These are phyloP conservation scores for Plotosus lineatus DNA, from an alignment of 2,113 vertebrate species.

Conservation along the genomic window DNA sequence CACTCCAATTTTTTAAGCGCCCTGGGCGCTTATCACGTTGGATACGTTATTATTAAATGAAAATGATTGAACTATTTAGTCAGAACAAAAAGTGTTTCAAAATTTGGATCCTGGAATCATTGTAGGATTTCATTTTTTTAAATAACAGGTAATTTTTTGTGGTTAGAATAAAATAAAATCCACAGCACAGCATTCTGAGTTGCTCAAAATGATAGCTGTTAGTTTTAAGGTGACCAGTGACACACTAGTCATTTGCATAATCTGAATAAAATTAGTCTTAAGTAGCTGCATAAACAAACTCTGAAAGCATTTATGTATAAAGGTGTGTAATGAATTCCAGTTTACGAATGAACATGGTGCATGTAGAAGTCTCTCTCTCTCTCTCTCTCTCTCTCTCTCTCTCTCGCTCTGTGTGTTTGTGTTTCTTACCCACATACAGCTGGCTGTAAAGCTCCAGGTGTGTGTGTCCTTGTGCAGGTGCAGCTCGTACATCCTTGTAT, in stretches of 20 bases:
- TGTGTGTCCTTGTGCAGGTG: constrained; percentile 90
- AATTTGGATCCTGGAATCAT: background rate
- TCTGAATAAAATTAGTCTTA: background rate
- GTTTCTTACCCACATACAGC: constrained; percentile 91
- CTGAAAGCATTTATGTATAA: background rate
- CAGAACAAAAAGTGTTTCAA: background rate
- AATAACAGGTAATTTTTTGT: background rate
- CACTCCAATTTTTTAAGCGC: too few relatives aligned
- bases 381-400: constrained; percentile 28
- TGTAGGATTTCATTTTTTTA: too few relatives aligned
- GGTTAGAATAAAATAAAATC: background rate
- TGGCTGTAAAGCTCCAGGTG: constrained; percentile 95
- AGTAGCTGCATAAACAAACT: background rate
- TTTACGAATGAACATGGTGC: background rate
- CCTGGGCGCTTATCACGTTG: too few relatives aligned
- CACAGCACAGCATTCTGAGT: background rate
- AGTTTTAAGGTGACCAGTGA: background rate
- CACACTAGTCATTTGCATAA: background rate
- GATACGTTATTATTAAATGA: too few relatives aligned
- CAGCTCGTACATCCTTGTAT: constrained; percentile 75
- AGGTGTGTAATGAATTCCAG: background rate
- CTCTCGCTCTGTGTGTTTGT: constrained; percentile 9
- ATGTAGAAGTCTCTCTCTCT: constrained; percentile 2
- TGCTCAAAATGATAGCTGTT: background rate
- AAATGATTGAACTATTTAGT: too few relatives aligned